phyloP scores from a whole-genome alignment of 1,140 invertebrate species.

The Elymnias hypermnestra region DNA sequence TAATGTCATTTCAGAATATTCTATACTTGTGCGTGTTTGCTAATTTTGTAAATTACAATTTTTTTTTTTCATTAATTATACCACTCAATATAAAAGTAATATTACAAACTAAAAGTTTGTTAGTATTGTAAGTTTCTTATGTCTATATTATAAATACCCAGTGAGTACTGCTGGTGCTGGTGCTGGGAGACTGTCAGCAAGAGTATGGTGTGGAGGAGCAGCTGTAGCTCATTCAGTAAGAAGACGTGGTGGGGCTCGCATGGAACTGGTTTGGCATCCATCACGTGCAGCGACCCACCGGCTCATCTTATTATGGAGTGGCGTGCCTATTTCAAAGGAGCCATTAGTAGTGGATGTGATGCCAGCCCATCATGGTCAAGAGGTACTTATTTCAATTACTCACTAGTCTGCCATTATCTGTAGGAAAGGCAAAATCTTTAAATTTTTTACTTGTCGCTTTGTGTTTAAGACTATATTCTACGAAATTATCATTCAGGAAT shows the following conservation, averaged over 20 bases:
- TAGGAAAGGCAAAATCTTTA: no score
- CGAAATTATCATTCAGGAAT: no score
- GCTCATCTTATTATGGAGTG: slow-evolving; percentile 87
- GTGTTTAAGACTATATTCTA: no score
- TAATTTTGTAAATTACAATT: no score
- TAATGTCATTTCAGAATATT: no score
- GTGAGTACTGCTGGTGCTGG: slow-evolving; percentile 86
- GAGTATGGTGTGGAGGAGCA: slow-evolving; percentile 86
- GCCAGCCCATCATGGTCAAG: slow-evolving; percentile 81
- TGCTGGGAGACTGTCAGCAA: slow-evolving; percentile 86
- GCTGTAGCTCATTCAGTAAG: slow-evolving; percentile 88
- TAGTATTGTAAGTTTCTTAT: no score
- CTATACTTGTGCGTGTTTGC: no score
- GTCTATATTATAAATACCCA: no score
- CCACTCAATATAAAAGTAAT: no score
- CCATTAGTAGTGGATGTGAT: slow-evolving; percentile 74
- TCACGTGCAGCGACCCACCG: slow-evolving; percentile 87
- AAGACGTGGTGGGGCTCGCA: slow-evolving; percentile 80
- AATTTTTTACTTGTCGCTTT: no score
- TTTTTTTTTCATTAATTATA: slow-evolving; percentile 10
- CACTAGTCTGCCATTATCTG: no score
- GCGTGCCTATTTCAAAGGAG: slow-evolving; percentile 79
- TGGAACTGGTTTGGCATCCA: slow-evolving; percentile 92
- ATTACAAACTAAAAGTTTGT: no score
- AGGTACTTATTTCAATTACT: slow-evolving; percentile 54